Conservation (phyloP, 2,113 vertebrate species). For the Zosterops pallidus region DNA sequence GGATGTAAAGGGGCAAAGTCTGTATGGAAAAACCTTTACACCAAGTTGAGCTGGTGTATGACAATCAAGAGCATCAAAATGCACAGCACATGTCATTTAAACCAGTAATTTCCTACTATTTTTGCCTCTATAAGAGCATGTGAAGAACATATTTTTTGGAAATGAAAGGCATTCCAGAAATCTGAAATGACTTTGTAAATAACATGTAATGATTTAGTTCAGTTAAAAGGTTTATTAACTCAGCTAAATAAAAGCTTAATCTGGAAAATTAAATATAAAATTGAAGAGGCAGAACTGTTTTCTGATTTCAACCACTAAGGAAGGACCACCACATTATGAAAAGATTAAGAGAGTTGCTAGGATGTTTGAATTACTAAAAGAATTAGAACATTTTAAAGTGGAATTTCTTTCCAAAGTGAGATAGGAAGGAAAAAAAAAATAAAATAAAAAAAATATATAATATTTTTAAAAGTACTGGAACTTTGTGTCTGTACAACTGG, state of each 20-base stretch:
- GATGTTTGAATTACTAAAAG: not conserved
- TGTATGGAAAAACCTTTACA: not conserved
- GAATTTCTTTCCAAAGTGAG: not conserved
- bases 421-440: not conserved
- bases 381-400: not conserved
- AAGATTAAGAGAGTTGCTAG: not conserved
- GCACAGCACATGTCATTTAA: not conserved
- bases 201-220: not conserved
- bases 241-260: not conserved
- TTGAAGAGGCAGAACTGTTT: not conserved
- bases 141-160: not conserved
- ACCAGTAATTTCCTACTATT: not conserved
- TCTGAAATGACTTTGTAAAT: not conserved
- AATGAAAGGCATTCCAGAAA: not conserved
- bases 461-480: not conserved
- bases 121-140: not conserved
- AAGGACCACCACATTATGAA: not conserved
- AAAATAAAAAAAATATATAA: not conserved
- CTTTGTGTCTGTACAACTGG: not conserved
- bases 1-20: not conserved
- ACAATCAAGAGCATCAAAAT: not conserved
- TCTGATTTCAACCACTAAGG: not conserved
- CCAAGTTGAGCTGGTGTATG: not conserved
- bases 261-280: not conserved
- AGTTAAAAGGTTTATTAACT: not conserved